Conservation (phyloP, 2,888 invertebrate species). For the Tubulanus polymorphus region DNA sequence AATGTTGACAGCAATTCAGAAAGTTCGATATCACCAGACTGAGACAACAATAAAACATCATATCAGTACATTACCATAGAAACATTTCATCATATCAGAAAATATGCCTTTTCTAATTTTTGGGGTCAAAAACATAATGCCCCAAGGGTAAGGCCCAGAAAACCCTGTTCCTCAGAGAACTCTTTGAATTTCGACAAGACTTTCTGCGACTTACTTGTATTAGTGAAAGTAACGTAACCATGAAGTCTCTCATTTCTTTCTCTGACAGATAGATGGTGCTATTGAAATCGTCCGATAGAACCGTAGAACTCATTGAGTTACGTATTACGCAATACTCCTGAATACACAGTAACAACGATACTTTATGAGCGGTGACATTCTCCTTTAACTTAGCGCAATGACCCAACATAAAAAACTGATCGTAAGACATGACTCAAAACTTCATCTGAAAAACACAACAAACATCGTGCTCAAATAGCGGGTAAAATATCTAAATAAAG, state of each 20-base stretch:
- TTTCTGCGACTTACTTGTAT: slow-evolving; percentile 61
- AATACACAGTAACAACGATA: slow-evolving; percentile 36
- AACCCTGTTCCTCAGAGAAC: too few species aligned
- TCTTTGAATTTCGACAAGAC: not conserved
- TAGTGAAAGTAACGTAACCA: slow-evolving; percentile 73
- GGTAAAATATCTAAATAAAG: too few species aligned
- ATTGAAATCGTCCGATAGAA: slow-evolving; percentile 3
- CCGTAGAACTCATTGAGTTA: not conserved
- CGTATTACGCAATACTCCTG: slow-evolving; percentile 29
- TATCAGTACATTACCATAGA: not conserved
- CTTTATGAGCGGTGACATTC: slow-evolving; percentile 42
- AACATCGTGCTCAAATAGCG: too few species aligned
- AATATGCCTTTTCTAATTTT: too few species aligned
- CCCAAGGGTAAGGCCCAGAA: too few species aligned
- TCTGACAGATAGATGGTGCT: slow-evolving; percentile 30
- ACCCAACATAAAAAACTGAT: too few species aligned
- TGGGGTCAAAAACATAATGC: too few species aligned
- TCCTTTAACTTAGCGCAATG: slow-evolving; percentile 31
- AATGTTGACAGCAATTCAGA: slow-evolving; percentile 23
- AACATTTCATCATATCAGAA: not conserved
- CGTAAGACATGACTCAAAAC: too few species aligned
- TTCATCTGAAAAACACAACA: too few species aligned
- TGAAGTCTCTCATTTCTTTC: slow-evolving; percentile 68
- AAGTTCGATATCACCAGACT: slow-evolving; percentile 34
- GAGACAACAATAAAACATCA: slow-evolving; percentile 7